phyloP scores from a whole-genome alignment of 2,888 invertebrate species.

The Augochlorella aurata region DNA sequence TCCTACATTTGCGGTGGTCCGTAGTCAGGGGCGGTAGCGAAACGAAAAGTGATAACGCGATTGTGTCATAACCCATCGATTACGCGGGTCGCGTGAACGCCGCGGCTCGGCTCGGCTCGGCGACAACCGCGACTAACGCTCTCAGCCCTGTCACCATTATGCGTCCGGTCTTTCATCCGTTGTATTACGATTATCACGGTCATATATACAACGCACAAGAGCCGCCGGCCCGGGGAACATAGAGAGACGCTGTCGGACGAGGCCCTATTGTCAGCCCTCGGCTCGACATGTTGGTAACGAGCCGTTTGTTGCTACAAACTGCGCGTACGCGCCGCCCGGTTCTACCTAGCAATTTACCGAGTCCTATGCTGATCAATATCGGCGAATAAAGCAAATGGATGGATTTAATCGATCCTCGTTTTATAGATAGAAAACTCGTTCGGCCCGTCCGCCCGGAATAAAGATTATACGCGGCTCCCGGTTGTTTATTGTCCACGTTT shows the following conservation, averaged over 20 bases:
- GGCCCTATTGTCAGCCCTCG: conserved; percentile 59
- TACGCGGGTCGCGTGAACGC: conserved; percentile 29
- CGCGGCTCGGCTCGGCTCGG: conserved; percentile 13
- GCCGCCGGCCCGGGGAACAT: conserved; percentile 25
- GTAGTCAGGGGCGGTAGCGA: neutral
- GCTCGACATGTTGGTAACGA: conserved; percentile 64
- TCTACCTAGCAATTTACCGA: conserved; percentile 51
- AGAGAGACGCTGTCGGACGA: conserved; percentile 51
- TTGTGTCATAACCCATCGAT: conserved; percentile 61
- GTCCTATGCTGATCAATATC: conserved; percentile 44
- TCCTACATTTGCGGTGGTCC: conserved; percentile 40
- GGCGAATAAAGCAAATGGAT: conserved; percentile 31
- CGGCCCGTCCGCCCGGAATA: neutral
- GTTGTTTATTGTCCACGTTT: conserved; percentile 21
- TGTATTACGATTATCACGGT: conserved; percentile 70
- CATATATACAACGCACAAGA: conserved; percentile 58
- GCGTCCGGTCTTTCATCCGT: conserved; percentile 66
- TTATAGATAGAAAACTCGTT: conserved; percentile 10
- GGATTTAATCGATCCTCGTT: conserved; percentile 36
- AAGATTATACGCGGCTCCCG: neutral
- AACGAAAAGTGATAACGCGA: conserved; percentile 54
- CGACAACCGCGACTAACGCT: conserved; percentile 60
- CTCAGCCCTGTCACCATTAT: conserved; percentile 64
- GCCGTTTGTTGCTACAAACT: conserved; percentile 65
- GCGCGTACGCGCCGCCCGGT: conserved; percentile 30